Percentiles rank a stretch among this genome's conserved stretches.
phyloP scores from a whole-genome alignment of 2,888 invertebrate genomes.

The Spisula solida region DNA sequence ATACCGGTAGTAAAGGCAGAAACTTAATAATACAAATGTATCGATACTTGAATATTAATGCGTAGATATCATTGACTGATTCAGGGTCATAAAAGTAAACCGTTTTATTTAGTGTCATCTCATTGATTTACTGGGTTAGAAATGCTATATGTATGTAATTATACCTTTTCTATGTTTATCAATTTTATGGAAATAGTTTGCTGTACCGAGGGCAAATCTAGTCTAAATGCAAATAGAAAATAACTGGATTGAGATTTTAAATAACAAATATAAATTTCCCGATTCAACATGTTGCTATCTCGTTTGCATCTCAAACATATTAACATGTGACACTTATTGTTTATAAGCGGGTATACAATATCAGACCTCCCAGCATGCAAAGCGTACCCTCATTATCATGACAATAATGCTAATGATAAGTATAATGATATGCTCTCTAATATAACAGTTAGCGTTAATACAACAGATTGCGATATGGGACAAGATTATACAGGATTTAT shows the following conservation, averaged over 20 bases:
- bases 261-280: background rate
- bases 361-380: background rate
- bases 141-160: background rate
- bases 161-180: background rate
- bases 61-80: background rate
- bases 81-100: background rate
- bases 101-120: background rate
- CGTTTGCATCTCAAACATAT: background rate
- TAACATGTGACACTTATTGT: conserved; percentile 13
- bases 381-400: background rate
- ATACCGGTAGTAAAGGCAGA: no score
- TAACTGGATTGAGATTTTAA: background rate
- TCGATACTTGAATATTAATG: no score
- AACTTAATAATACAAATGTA: no score
- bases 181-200: background rate
- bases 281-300: background rate
- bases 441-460: background rate
- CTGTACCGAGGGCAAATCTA: background rate
- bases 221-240: conserved; percentile 17
- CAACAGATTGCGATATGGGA: background rate
- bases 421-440: background rate
- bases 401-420: background rate
- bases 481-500: background rate
- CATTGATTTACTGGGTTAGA: background rate
- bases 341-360: background rate